Evolutionary conservation across 2,888 invertebrate species (phyloP).

Genomic region (Hedychridium roseum): DNA sequence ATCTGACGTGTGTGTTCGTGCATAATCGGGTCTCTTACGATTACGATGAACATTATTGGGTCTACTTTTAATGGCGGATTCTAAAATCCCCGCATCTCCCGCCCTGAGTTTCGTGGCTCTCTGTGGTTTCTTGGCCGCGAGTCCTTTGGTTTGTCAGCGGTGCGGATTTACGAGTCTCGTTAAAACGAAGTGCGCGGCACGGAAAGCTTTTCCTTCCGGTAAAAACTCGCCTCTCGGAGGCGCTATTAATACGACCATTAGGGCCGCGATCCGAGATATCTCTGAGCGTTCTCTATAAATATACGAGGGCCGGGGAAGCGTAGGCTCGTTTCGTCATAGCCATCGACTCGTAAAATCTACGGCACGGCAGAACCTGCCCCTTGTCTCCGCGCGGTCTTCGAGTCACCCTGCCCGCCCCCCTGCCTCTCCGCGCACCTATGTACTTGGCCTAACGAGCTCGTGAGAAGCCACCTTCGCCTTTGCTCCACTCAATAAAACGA

Average conservation of each 20-base stretch:
- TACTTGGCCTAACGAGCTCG: no score
- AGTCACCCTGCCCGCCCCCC: conserved; percentile 5
- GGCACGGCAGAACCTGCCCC: conserved; percentile 25
- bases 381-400: conserved; percentile 29
- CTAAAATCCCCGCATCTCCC: no score
- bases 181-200: conserved; percentile 21
- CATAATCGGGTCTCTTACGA: no score
- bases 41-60: no score
- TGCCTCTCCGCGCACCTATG: not conserved
- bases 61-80: no score
- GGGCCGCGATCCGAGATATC: conserved; percentile 36
- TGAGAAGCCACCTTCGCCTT: no score
- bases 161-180: conserved; percentile 26
- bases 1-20: no score
- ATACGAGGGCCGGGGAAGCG: conserved; percentile 19
- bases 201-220: conserved; percentile 33
- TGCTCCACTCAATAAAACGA: no score
- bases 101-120: no score
- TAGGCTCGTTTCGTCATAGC: conserved; percentile 31
- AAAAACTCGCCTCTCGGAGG: conserved; percentile 30
- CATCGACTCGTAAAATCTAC: conserved; percentile 26
- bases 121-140: no score
- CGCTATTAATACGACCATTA: conserved; percentile 42
- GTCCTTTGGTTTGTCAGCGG: no score
- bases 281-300: conserved; percentile 36